Evolutionary conservation across 2,888 invertebrate genomes (phyloP), one percentile per base, ranked within the genome.

Genomic region (Trypoxylon attenuatum): DNA sequence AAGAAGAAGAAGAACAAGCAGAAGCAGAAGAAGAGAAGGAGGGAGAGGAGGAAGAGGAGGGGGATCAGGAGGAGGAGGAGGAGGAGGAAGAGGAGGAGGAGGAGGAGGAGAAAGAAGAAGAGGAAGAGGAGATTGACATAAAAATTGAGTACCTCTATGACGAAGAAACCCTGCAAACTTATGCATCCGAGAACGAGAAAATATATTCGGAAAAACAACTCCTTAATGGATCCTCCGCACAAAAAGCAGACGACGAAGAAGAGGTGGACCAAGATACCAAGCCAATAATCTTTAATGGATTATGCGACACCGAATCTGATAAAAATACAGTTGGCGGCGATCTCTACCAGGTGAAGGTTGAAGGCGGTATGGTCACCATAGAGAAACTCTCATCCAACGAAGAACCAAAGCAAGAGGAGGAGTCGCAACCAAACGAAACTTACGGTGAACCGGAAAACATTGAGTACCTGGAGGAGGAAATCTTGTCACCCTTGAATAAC

Each of bases 291-390:
- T 3, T 74, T 1, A 81, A 81, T 33, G 77, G 77, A 5, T 60
- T 29, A 8, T 64, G 16, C 2, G 61, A 65, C 0, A 4, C 5
- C 1, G 57, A 58, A 0, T 29, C 42, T 10, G 51, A 66, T 8
- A 72, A 63, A 13, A 16, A 33, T 13, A 10, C 42, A 3, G 19
- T 64, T 4, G 82, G 83, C 0, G 82, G 83, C 0, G 74, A 85
- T 33, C 21, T 84, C 21, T 85, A 84, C 23, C 79, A 86, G 55
- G 79, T 84, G 0, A 84, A 83, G 23, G 73, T 86, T 1, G 78
- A 84, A n/a, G 83, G 77, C 0, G 74, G 78, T 15, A 71, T 76
- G 29, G 81, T 85, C 0, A 79, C 80, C 0, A 66, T 85, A 2
- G 83, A 86, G 50, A 83, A 81, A 47, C 45, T 84, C 5, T 29